Conservation (phyloP, 30 jellyfish, hydroid and myxozoan genomes). For the Aurelia coerulea region DNA sequence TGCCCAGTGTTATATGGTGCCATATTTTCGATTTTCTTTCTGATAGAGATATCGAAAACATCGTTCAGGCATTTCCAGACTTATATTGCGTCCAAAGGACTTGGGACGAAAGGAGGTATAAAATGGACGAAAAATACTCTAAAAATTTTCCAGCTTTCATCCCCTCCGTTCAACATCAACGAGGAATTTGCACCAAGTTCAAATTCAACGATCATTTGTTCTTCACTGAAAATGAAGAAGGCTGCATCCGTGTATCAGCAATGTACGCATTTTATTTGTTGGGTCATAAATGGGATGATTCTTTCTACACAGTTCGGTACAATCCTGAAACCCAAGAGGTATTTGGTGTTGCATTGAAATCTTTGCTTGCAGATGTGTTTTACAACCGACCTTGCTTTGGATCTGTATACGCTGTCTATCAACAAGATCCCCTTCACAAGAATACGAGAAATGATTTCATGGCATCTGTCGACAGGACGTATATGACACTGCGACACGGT, state of each 20-base stretch:
- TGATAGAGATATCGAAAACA: conserved; percentile 21
- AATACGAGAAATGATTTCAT: too few species aligned
- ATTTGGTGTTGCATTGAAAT: too few species aligned
- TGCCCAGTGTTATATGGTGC: conserved; percentile 52
- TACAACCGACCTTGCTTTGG: too few species aligned
- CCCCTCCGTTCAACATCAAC: conserved; percentile 29
- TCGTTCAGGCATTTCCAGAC: conserved; percentile 29
- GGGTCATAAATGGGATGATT: conserved; percentile 45
- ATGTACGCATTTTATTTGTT: conserved; percentile 63
- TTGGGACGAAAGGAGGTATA: conserved; percentile 25
- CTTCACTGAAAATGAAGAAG: conserved; percentile 50
- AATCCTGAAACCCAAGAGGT: background rate
- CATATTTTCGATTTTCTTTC: conserved; percentile 23
- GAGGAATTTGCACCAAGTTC: conserved; percentile 54
- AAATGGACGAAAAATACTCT: background rate
- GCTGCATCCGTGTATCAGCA: conserved; percentile 63
- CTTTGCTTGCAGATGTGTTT: too few species aligned
- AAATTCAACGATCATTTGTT: conserved; percentile 16
- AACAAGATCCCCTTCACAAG: too few species aligned
- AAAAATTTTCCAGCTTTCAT: background rate
- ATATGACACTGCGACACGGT: too few species aligned
- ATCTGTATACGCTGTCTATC: too few species aligned
- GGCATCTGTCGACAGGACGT: too few species aligned
- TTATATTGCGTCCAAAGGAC: background rate
- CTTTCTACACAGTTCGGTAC: conserved; percentile 16